Evolutionary conservation across 2,113 vertebrate species (phyloP), one percentile per base, ranked within the genome.

Genomic region (Procavia capensis): DNA sequence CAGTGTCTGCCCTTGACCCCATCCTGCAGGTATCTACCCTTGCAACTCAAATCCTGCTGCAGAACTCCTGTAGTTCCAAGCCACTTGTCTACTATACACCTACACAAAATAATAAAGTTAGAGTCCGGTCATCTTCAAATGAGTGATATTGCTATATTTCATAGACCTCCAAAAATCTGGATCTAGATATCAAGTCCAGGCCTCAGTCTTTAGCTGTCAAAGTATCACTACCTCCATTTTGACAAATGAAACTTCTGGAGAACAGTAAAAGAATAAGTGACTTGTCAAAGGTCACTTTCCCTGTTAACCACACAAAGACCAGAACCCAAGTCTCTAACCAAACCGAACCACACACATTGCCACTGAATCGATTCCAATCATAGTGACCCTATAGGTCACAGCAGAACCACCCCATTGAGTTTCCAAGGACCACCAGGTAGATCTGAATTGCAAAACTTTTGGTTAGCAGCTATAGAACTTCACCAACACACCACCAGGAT

Each of bases 101-200:
- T 43, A 68, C 22, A 57, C 22, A 34, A 79, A 82, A 9, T 83
- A n/a, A 79, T 47, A 39, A 74, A 41, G 9, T 64, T 95, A 41
- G 27, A 78, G n/a, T 41, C 64, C 8, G 2, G 34, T 31, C 47
- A 27, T 78, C 70, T 63, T 95, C 89, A 75, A 94, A 68, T 57
- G 94, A 94, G 13, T 29, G 19, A 90, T 61, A 74, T 36, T 54
- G 17, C 19, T 90, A 94, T 63, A 54, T 43, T 74, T 95, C 45
- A 36, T 88, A 74, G n/a, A 80, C 3, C 39, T 6, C 6, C 50
- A 36, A 85, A 79, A 84, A 76, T 89, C 27, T 84, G 11, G 45
- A 43, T 59, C 16, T 80, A 70, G 22, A 45, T 24, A 54, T 75
- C 74, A 89, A 79, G 29, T 41, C 8, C 36, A 72, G 83, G 17